phyloP scores from a whole-genome alignment of 2,113 vertebrate genomes.

The Cheilinus undulatus region DNA sequence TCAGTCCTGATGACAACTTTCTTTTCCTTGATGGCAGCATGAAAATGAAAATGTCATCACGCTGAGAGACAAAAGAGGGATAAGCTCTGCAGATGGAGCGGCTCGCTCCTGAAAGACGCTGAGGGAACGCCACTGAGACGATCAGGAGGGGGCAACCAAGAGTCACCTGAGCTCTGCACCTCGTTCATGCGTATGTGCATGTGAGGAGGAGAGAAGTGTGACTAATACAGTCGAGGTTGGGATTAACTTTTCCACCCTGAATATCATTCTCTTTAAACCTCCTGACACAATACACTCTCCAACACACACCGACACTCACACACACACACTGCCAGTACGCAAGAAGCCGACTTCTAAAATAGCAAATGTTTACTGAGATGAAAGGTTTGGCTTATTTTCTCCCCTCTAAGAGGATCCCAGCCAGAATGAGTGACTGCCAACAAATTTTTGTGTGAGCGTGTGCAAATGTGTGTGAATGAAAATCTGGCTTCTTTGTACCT shows the following conservation, averaged over 20 bases:
- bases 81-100: not conserved
- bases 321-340: slow-evolving; percentile 33
- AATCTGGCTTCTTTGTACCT: slow-evolving; percentile 49
- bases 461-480: slow-evolving; percentile 27
- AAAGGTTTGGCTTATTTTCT: slow-evolving; percentile 75
- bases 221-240: slow-evolving; percentile 69
- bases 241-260: slow-evolving; percentile 73
- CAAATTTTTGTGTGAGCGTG: slow-evolving; percentile 17
- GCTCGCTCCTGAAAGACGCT: slow-evolving; percentile 1
- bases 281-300: slow-evolving; percentile 34
- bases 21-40: not conserved
- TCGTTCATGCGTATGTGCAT: slow-evolving; percentile 4
- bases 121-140: not conserved
- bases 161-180: slow-evolving; percentile 46
- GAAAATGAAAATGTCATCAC: slow-evolving; percentile 4
- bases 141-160: slow-evolving; percentile 57
- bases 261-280: slow-evolving; percentile 68
- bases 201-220: slow-evolving; percentile 30
- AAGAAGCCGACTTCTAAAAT: slow-evolving; percentile 71
- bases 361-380: slow-evolving; percentile 74
- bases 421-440: slow-evolving; percentile 72
- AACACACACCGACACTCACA: slow-evolving; percentile 1
- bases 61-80: slow-evolving; percentile 3
- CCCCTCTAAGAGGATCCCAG: slow-evolving; percentile 68
- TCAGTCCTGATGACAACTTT: not conserved